These are phyloP conservation scores for Enteromius argenteus DNA, from an alignment of 2,797 vertebrate genomes.

Conservation along the genomic window DNA sequence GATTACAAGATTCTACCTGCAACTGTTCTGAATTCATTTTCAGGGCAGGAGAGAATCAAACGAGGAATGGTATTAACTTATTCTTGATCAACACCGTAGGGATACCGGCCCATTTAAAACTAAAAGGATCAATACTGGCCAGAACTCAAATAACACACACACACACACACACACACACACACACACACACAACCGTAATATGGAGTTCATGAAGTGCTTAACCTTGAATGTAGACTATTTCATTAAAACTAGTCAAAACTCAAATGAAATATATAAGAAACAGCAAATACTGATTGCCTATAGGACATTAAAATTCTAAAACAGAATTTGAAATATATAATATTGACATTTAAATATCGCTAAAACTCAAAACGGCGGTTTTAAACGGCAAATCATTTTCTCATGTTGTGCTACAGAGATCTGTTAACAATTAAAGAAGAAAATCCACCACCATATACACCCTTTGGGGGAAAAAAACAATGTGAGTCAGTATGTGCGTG, in stretches of 20 bases:
- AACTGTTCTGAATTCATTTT: conserved; percentile 75
- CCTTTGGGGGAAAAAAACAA: neutral
- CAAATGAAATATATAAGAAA: neutral
- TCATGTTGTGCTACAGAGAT: neutral
- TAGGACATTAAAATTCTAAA: neutral
- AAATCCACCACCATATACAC: neutral
- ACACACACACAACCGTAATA: conserved; percentile 44
- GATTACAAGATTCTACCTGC: conserved; percentile 77
- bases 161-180: conserved; percentile 35
- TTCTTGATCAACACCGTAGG: conserved; percentile 76
- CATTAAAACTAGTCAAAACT: conserved; percentile 14
- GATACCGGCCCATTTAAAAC: conserved; percentile 69
- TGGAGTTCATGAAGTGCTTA: conserved; percentile 33
- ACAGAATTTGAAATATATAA: neutral
- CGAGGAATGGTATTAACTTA: conserved; percentile 74
- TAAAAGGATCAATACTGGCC: conserved; percentile 72
- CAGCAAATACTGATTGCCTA: neutral
- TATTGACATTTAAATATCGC: neutral
- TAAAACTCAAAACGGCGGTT: neutral
- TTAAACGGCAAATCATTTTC: conserved; percentile 5
- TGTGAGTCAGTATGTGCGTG: neutral
- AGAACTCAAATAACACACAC: conserved; percentile 63
- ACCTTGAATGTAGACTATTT: conserved; percentile 32
- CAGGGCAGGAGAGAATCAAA: conserved; percentile 74
- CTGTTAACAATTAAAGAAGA: neutral